Evolutionary conservation across 2,888 invertebrate genomes (phyloP), one percentile per base, ranked within the genome.

Genomic region (Nysson spinosus): DNA sequence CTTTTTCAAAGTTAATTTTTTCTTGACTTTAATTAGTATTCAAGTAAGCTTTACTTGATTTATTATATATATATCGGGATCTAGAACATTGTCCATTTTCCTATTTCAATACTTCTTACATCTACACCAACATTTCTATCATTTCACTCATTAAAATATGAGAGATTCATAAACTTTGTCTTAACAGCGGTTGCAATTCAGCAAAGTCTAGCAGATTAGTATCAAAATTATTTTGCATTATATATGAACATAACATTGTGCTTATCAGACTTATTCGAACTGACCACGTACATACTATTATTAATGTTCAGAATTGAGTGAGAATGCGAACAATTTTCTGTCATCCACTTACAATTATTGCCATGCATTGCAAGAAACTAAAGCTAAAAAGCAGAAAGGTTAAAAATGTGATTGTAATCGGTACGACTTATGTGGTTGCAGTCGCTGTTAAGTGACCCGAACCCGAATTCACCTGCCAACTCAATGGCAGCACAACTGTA

Each of bases 401-500:
- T 19, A 28, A 51, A 40, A 71, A 28, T 22, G 30, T 51, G 39
- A 51, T n/a, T 69, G 16, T 79, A 73, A 77, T 43, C 40, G 69
- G 54, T 71, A 77, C 72, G 79, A 80, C 79, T 82, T 83, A 74
- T 83, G 75, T 89, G 81, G 82, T 93, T 94, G 85, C 93, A 99
- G 97, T 98, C 98, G 85, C 92, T 99, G 90, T 91, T 99, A 89
- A 99, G 99, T 92, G 99, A 99, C 91, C 99, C 99, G 71, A 99
- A 99, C 90, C 99, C 99, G 78, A 99, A 99, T 91, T 98, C 98
- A 80, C 99, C 99, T 85, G 99, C 99, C 81, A 99, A 99, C 89
- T 98, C 97, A 81, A 95, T 97, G 93, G 99, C 99, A 85, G 99
- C 99, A 79, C 98, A 99, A 90, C 92, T 99, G 85, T 99, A 99